A percentile compares a stretch with the other conserved stretches of the same genome.
phyloP scores from a whole-genome alignment of 2,797 vertebrate species.

The Muscicapa comitata region DNA sequence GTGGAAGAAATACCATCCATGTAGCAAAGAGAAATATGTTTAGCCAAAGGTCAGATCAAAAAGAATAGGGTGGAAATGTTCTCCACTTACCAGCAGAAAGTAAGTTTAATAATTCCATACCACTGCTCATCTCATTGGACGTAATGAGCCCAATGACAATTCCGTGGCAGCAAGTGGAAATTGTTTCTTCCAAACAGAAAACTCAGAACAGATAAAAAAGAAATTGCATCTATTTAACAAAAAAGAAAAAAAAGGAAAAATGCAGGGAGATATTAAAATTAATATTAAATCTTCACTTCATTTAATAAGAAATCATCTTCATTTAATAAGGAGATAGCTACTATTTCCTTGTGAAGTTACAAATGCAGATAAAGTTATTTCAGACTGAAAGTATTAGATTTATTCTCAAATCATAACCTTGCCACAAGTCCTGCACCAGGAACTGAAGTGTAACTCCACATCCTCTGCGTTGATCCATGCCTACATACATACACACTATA shows the following conservation, averaged over 20 bases:
- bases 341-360: background rate
- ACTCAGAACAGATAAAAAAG: background rate
- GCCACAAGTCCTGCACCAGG: background rate
- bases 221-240: background rate
- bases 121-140: background rate
- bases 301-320: background rate
- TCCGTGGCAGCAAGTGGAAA: background rate
- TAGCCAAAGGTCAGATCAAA: background rate
- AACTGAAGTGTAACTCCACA: background rate
- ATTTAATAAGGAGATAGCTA: background rate
- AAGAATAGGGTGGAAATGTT: background rate
- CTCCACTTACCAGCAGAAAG: background rate
- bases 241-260: accelerated
- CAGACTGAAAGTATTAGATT: background rate
- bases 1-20: background rate
- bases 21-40: background rate
- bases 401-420: background rate
- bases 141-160: background rate
- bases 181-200: background rate
- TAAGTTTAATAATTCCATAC: background rate
- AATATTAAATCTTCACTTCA: background rate
- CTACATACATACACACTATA: accelerated
- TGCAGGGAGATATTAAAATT: background rate
- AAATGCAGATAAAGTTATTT: background rate
- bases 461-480: background rate